Conservation (phyloP, 2,797 vertebrate species). For the Malurus splendens region DNA sequence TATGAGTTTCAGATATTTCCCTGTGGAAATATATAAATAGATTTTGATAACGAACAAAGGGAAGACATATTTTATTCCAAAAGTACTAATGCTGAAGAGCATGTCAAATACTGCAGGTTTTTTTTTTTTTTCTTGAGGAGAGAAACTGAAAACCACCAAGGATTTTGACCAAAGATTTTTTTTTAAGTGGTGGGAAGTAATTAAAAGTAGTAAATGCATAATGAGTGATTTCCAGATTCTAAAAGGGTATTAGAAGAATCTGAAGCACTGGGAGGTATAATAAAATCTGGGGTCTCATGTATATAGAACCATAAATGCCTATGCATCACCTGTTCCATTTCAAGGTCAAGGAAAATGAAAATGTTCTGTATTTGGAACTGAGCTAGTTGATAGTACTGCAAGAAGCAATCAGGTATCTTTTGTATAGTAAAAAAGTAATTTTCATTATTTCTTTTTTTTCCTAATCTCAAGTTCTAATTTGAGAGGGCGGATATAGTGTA, state of each 20-base stretch:
- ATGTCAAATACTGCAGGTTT: not conserved
- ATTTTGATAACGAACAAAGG: constrained; percentile 33
- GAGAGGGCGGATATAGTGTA: not conserved
- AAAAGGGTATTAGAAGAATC: not conserved
- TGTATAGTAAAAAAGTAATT: not conserved
- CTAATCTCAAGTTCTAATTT: not conserved
- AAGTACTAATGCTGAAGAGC: constrained; percentile 30
- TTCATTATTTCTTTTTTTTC: not conserved
- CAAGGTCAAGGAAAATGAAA: not conserved
- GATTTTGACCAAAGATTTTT: constrained; percentile 3
- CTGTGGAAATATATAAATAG: constrained; percentile 45
- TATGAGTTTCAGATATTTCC: constrained; percentile 34
- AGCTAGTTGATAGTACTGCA: not conserved
- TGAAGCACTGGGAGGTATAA: not conserved
- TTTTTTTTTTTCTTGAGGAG: not conserved
- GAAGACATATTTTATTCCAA: constrained; percentile 21
- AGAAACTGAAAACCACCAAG: not conserved
- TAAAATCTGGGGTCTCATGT: not conserved
- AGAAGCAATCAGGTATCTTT: not conserved
- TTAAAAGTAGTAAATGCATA: not conserved
- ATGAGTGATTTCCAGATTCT: not conserved
- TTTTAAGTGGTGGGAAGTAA: not conserved
- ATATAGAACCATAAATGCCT: not conserved
- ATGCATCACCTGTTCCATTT: not conserved
- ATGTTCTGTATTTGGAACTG: not conserved